These are phyloP conservation scores for Brenthis daphne DNA, from an alignment of 2,888 invertebrate species.

Conservation along the genomic window DNA sequence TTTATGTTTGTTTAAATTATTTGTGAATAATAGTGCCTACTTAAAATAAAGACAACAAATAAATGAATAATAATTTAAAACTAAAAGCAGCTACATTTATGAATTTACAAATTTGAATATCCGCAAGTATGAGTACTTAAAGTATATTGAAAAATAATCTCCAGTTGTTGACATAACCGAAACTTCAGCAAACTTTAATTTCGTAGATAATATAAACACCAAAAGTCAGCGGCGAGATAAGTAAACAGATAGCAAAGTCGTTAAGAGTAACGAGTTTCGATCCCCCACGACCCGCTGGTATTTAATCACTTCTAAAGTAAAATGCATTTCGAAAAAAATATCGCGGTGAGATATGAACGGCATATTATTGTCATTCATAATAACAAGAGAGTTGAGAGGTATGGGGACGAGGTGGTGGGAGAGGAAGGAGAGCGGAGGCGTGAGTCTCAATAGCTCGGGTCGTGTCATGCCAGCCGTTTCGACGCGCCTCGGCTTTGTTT, in stretches of 20 bases:
- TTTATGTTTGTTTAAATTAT: too few species aligned
- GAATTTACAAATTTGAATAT: conserved; percentile 8
- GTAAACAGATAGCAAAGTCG: conserved; percentile 69
- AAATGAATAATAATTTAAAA: too few species aligned
- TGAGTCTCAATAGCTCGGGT: conserved; percentile 67
- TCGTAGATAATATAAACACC: conserved; percentile 71
- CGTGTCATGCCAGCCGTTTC: conserved; percentile 58
- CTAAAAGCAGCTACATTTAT: neutral
- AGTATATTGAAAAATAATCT: conserved; percentile 37
- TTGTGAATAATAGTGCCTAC: too few species aligned
- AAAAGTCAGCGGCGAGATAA: conserved; percentile 63
- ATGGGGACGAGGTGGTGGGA: conserved; percentile 48
- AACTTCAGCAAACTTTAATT: conserved; percentile 75
- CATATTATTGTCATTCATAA: conserved; percentile 81
- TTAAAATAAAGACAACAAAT: too few species aligned
- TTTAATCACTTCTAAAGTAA: conserved; percentile 78
- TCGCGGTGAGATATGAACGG: conserved; percentile 66
- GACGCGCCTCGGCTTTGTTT: conserved; percentile 55
- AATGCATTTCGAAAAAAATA: conserved; percentile 71
- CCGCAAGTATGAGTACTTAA: conserved; percentile 24
- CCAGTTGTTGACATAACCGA: conserved; percentile 56
- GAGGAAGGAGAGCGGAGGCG: conserved; percentile 41
- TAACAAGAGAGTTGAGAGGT: conserved; percentile 55
- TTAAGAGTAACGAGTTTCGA: conserved; percentile 66
- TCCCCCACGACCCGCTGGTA: conserved; percentile 64